Evolutionary conservation across 2,797 vertebrate species (phyloP).

Genomic region (Poeciliopsis paucimaculata): DNA sequence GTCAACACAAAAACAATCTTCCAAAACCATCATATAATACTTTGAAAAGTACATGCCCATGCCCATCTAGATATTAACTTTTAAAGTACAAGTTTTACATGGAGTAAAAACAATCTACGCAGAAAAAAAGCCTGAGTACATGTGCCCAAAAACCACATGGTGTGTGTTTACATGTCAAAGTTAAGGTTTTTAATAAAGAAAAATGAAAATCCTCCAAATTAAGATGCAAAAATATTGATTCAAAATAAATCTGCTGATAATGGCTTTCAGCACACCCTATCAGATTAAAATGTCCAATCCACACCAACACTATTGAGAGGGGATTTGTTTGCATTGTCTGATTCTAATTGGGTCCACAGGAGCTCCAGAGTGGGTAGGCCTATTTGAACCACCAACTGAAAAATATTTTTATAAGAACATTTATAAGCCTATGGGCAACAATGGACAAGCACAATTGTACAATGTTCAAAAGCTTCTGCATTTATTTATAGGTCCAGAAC

Average conservation of each 20-base stretch:
- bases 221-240: slow-evolving; percentile 39
- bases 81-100: too few species aligned
- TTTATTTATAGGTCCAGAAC: slow-evolving; percentile 28
- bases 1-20: neutral
- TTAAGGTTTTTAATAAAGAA: neutral
- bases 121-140: neutral
- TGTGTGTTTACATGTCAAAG: slow-evolving; percentile 8
- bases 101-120: neutral
- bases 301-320: slow-evolving; percentile 51
- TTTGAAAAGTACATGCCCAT: neutral
- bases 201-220: slow-evolving; percentile 8
- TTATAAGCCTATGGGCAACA: slow-evolving; percentile 52
- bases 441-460: slow-evolving; percentile 32
- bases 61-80: neutral
- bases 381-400: slow-evolving; percentile 45
- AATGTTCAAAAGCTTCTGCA: slow-evolving; percentile 34
- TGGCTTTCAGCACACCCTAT: slow-evolving; percentile 31
- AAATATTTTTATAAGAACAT: slow-evolving; percentile 47
- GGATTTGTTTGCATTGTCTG: slow-evolving; percentile 63
- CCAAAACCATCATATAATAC: neutral
- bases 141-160: neutral
- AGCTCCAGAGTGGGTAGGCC: slow-evolving; percentile 42
- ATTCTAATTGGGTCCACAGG: slow-evolving; percentile 76
- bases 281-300: slow-evolving; percentile 53
- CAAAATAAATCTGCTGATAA: slow-evolving; percentile 27